Percentiles rank a stretch among this genome's conserved stretches.
Conservation (phyloP, 2,888 invertebrate genomes). For the Melieria crassipennis region DNA sequence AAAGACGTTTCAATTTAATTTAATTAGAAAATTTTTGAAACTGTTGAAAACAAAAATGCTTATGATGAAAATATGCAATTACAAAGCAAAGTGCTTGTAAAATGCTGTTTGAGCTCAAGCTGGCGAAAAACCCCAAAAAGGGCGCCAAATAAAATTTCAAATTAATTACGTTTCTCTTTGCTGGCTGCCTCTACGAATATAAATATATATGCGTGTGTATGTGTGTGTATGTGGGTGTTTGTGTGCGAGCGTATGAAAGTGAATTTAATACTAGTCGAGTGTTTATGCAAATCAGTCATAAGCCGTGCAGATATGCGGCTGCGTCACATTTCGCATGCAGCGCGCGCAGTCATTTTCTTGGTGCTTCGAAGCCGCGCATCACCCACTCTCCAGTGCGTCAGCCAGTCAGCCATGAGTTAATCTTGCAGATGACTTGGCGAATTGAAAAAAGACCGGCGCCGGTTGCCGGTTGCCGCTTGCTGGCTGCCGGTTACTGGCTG, state of each 20-base stretch:
- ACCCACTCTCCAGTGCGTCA: not conserved
- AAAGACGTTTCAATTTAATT: not conserved
- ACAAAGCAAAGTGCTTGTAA: not conserved
- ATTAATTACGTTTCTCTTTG: not conserved
- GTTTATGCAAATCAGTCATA: too few species aligned
- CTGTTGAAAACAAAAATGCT: not conserved
- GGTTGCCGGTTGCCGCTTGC: not conserved
- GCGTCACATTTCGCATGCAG: too few species aligned
- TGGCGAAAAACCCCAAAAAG: not conserved
- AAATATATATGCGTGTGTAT: not conserved
- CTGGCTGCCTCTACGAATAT: not conserved
- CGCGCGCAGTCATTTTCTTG: too few species aligned
- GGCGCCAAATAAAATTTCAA: not conserved
- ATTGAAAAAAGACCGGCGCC: not conserved
- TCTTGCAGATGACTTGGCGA: conserved; percentile 21
- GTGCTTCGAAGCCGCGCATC: too few species aligned
- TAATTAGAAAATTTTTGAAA: not conserved
- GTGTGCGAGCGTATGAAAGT: not conserved
- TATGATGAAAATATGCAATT: not conserved
- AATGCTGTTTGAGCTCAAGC: not conserved
- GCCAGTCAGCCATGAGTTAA: conserved; percentile 22
- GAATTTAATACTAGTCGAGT: not conserved
- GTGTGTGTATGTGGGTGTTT: not conserved
- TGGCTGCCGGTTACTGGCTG: conserved; percentile 7
- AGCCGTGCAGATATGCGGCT: too few species aligned